Base-by-base conservation (phyloP, 53 echinoderm and acorn worm species). In the Actinopyga echinites region DNA sequence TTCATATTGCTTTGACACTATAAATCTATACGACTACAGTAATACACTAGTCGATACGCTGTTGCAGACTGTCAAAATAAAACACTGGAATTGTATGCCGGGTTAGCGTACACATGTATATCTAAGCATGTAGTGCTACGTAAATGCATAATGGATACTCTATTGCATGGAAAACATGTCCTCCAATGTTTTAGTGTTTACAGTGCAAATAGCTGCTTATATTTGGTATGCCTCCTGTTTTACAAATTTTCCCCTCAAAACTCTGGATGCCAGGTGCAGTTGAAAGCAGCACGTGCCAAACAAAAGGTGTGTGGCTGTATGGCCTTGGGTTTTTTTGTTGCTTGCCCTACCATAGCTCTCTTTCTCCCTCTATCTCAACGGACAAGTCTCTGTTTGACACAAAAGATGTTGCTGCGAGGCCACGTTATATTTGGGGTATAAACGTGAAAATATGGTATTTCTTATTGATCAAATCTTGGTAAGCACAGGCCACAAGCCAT, bases 381-480 rank as follows among this genome's bases (percentile, higher is more conserved):
- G 69, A 52, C 45, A 84, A 89, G 61, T 82, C 55, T 53, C 88
- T 74, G 55, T 74, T 75, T 49, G 75, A 83, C 74, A 83, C 42
- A 67, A 77, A 71, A 71, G 44, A 71, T 71, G 37, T 44, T 44
- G 24, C 71, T 71, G 40, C 71, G 25, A 71, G 71, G 71, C 40
- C 38, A 42, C 44, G 24, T 49, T 49, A 49, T 25, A 71, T 44
- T 38, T 11, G 43, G 45, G 45, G 71, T 42, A 25, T 29, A 65
- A 15, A 8, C 24, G 71, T 71, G 71, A 71, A 71, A 65, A 71
- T 71, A 42, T 71, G 68, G 35, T 36, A 68, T 34, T 44, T 22
- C 31, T 63, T 68, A 40, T 40, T 24, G 71, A 71, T 44, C 38
- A 44, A 1, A 68, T 37, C 31, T 34, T 33, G 37, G 30, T 22